Evolutionary conservation across 2,113 vertebrate genomes (phyloP), one percentile per base, ranked within the genome.

Genomic region (Motacilla alba): DNA sequence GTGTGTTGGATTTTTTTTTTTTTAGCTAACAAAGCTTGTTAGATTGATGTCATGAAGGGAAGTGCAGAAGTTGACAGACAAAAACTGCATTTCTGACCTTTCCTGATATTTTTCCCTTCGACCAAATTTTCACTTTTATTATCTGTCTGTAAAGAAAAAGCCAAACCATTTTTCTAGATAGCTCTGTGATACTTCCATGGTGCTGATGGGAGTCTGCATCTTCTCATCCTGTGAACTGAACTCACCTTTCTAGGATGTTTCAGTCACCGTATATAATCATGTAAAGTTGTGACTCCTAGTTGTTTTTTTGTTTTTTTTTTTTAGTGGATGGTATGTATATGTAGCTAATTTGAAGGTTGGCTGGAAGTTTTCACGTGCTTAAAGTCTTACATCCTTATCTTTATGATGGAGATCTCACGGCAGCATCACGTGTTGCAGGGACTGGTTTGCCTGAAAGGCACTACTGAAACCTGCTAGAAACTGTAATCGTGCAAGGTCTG

Each of bases 351-450:
- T 56, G 21, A 64, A 79, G 58, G 35, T 22, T 78, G 33, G 3
- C 17, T 78, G 5, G 30, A 46, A 58, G 3, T 62, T 13, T 64
- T 50, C 52, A 37, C 0, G 0, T 62, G 20, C 16, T 67, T 53
- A 5, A 55, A 11, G 7, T 37, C 17, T 84, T 67, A 2, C 2
- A 53, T 62, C 23, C 28, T 76, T 37, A 33, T 74, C 39, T 70
- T 86, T 43, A 2, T 39, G 44, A 30, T 68, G 18, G 56, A 24
- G 15, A 27, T 67, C 18, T 92, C 33, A 7, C 3, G 6, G 10
- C 55, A 74, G 43, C 33, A 68, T 59, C 31, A 30, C 1, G 0
- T 78, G 35, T 68, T 64, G 23, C 33, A 86, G 18, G 24, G 26
- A 15, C 23, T 74, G 33, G 8, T 52, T 78, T 84, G 22, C 56